phyloP scores from a whole-genome alignment of 2,797 vertebrate genomes.

The Eulemur albifrons region DNA sequence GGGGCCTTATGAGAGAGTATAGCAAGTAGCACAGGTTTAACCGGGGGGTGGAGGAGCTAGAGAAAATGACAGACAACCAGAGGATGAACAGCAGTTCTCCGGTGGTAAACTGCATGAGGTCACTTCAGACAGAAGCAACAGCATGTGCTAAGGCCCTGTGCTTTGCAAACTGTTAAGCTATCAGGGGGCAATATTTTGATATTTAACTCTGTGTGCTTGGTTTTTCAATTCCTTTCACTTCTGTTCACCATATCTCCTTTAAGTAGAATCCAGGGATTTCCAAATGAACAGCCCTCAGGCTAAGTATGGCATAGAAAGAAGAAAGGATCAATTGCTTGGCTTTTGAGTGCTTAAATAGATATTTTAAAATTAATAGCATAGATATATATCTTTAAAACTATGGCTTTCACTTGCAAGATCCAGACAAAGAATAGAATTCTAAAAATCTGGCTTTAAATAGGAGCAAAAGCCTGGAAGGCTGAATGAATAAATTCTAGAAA shows the following conservation, averaged over 20 bases:
- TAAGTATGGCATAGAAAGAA: not conserved
- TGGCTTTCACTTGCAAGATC: not conserved
- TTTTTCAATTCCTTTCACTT: constrained; percentile 18
- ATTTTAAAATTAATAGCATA: constrained; percentile 40
- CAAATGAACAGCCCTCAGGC: not conserved
- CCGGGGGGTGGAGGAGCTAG: not conserved
- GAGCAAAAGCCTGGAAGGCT: not conserved
- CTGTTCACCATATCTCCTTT: not conserved
- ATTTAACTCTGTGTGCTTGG: not conserved
- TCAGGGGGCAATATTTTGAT: not conserved
- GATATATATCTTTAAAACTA: not conserved
- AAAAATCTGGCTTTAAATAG: constrained; percentile 21
- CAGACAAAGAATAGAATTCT: not conserved
- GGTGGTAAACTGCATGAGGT: not conserved
- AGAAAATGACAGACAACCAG: not conserved
- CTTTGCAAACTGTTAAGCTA: not conserved
- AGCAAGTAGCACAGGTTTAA: not conserved
- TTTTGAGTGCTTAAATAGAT: not conserved
- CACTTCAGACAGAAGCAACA: not conserved
- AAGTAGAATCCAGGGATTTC: not conserved
- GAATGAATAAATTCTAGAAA: not conserved
- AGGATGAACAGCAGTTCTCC: not conserved
- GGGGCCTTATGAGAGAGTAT: not conserved
- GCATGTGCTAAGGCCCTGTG: not conserved
- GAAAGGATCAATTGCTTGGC: not conserved